Conservation (phyloP, 2,113 vertebrate genomes). For the Pluvialis apricaria region DNA sequence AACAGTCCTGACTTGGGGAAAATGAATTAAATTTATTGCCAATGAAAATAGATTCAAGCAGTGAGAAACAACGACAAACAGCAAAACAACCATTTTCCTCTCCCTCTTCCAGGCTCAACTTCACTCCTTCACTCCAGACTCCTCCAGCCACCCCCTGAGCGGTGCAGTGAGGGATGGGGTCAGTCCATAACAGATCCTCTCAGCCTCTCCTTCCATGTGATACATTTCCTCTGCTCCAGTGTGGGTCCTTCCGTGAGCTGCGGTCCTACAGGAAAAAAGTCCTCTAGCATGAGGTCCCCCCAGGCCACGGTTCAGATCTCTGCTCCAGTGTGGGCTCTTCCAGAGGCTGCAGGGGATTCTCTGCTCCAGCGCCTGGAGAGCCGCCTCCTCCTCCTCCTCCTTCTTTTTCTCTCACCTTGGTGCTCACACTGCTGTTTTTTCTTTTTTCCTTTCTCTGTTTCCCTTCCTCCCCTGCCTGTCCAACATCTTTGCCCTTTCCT, state of each 20-base stretch:
- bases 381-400: not conserved
- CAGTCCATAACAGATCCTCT: not conserved
- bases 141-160: too few relatives aligned
- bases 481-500: not conserved
- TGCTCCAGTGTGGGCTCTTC: not conserved
- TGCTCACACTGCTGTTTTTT: not conserved
- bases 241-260: not conserved
- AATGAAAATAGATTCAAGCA: not conserved
- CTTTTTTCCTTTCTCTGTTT: not conserved
- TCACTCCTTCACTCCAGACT: not conserved
- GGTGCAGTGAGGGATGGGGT: not conserved
- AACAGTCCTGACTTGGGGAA: not conserved
- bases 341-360: not conserved
- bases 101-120: not conserved
- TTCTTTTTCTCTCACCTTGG: not conserved
- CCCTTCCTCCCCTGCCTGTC: not conserved
- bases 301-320: not conserved
- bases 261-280: not conserved
- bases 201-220: not conserved
- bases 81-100: not conserved
- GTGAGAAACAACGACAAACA: not conserved
- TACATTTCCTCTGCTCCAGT: not conserved
- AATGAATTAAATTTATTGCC: not conserved
- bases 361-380: rapidly evolving
- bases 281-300: rapidly evolving